Percentiles rank a stretch among this genome's conserved stretches.
Evolutionary conservation across 2,797 vertebrate species (phyloP).

Genomic region (Coilia nasus): DNA sequence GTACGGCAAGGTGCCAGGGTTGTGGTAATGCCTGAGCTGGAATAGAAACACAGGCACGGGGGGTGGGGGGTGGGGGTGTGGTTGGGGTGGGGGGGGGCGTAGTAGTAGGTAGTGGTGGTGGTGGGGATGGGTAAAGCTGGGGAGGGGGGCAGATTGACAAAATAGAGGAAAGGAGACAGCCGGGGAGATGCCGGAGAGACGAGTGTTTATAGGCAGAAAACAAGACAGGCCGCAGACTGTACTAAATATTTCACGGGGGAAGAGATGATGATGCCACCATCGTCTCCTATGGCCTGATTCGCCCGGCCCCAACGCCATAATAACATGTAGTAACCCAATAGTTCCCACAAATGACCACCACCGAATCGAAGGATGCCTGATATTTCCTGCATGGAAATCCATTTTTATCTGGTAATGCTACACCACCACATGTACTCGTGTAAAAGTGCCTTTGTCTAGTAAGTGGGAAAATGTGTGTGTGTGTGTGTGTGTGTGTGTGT

Average conservation of each 20-base stretch:
- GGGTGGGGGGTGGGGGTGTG: background rate
- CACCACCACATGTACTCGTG: background rate
- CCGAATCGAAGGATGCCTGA: background rate
- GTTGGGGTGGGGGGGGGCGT: too few relatives aligned
- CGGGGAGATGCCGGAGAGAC: background rate
- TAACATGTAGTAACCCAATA: background rate
- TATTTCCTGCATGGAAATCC: slow-evolving; percentile 10
- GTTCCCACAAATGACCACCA: slow-evolving; percentile 2
- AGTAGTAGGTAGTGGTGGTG: background rate
- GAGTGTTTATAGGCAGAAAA: background rate
- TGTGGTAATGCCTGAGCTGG: slow-evolving; percentile 20
- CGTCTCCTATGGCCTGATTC: background rate
- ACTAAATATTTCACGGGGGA: background rate
- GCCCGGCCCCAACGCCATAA: background rate
- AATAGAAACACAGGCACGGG: background rate
- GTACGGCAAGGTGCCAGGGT: slow-evolving; percentile 45
- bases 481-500: background rate
- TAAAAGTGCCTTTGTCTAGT: background rate
- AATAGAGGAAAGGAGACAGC: background rate
- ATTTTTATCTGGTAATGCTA: background rate
- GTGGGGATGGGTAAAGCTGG: background rate
- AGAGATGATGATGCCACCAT: background rate
- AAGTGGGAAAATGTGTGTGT: background rate
- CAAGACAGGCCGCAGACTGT: background rate
- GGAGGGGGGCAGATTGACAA: background rate